These are phyloP conservation scores for Apotomis turbidana DNA, from an alignment of 2,888 invertebrate genomes.

Conservation along the genomic window DNA sequence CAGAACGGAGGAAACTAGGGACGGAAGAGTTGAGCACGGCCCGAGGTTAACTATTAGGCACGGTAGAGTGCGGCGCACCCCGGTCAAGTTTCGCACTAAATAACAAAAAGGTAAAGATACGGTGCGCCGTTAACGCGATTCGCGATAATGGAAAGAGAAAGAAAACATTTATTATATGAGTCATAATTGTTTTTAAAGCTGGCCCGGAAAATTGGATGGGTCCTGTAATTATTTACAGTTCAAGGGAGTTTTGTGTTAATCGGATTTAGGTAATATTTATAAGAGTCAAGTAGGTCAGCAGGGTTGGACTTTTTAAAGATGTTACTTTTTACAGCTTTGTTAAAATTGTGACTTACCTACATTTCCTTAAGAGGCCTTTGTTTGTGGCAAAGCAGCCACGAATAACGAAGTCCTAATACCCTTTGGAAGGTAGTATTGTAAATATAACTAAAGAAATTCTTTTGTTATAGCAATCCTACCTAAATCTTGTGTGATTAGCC, in stretches of 20 bases:
- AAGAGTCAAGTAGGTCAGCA: slow-evolving; percentile 9
- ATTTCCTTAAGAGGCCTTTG: background rate
- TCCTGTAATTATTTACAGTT: slow-evolving; percentile 7
- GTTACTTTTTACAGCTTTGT: background rate
- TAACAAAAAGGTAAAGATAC: slow-evolving; percentile 27
- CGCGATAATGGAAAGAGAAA: slow-evolving; percentile 22
- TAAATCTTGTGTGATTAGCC: too few relatives aligned
- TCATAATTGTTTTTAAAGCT: slow-evolving; percentile 24
- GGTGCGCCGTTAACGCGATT: slow-evolving; percentile 24
- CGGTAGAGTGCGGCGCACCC: background rate
- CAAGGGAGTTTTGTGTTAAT: slow-evolving; percentile 15
- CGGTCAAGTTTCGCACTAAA: slow-evolving; percentile 33
- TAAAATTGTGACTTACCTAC: background rate
- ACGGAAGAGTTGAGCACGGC: slow-evolving; percentile 1
- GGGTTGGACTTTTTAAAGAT: slow-evolving; percentile 18
- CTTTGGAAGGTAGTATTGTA: too few relatives aligned
- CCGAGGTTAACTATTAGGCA: background rate
- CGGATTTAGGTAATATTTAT: slow-evolving; percentile 28
- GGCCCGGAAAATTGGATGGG: slow-evolving; percentile 1
- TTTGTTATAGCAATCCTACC: too few relatives aligned
- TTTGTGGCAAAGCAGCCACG: too few relatives aligned
- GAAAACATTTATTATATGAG: background rate
- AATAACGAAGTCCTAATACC: too few relatives aligned
- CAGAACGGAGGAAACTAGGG: slow-evolving; percentile 1
- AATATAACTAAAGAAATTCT: too few relatives aligned